Evolutionary conservation across 2,888 invertebrate species (phyloP).

Genomic region (Phortica magna): DNA sequence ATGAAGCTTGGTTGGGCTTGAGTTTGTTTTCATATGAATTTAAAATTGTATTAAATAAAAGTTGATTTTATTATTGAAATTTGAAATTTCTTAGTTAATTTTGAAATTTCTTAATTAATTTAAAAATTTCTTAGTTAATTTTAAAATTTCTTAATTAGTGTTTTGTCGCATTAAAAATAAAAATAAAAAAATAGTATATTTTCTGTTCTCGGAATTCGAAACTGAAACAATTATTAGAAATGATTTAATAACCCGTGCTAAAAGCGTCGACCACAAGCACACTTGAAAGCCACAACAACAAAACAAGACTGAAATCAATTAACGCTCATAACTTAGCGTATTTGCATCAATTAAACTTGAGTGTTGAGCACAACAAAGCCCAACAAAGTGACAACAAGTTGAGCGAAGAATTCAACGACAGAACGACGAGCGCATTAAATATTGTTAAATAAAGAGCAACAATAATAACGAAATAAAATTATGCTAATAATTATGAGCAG

Average conservation of each 20-base stretch:
- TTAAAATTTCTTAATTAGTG: not conserved
- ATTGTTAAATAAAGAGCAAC: slow-evolving; percentile 36
- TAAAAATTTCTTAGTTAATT: too few species aligned
- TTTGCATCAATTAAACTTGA: slow-evolving; percentile 10
- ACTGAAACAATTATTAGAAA: too few species aligned
- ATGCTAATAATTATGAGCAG: slow-evolving; percentile 67
- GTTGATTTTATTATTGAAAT: too few species aligned
- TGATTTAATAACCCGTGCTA: too few species aligned
- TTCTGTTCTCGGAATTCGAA: too few species aligned
- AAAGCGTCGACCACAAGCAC: too few species aligned
- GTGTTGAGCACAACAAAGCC: not conserved
- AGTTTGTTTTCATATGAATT: not conserved
- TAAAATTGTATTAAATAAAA: too few species aligned
- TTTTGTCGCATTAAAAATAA: not conserved
- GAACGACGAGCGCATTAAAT: slow-evolving; percentile 18
- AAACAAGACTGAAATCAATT: not conserved
- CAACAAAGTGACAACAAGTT: slow-evolving; percentile 19
- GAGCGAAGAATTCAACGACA: slow-evolving; percentile 30
- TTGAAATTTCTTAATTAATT: too few species aligned
- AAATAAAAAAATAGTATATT: not conserved
- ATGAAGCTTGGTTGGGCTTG: not conserved
- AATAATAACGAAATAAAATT: slow-evolving; percentile 66
- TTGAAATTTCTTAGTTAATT: too few species aligned
- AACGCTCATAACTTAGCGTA: slow-evolving; percentile 4
- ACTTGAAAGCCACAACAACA: not conserved